Conservation (phyloP, 1,140 invertebrate species). For the Chrysoperla carnea region DNA sequence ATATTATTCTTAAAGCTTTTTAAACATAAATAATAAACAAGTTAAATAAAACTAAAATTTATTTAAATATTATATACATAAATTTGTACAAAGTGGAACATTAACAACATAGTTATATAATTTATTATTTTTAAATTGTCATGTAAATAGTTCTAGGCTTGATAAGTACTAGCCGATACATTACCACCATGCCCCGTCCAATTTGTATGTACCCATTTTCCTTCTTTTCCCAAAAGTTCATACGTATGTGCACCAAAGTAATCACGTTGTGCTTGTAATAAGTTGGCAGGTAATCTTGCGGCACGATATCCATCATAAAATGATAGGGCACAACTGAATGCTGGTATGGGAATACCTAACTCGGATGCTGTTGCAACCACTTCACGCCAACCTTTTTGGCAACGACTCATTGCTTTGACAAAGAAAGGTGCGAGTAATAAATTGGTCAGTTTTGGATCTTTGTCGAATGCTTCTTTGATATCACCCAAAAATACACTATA, state of each 20-base stretch:
- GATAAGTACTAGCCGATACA: constrained; percentile 89
- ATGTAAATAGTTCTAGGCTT: constrained; percentile 41
- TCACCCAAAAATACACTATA: constrained; percentile 84
- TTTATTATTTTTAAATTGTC: no score
- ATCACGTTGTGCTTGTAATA: constrained; percentile 92
- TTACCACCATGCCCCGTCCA: constrained; percentile 98
- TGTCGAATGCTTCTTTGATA: constrained; percentile 91
- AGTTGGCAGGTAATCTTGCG: constrained; percentile 69
- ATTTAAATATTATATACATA: no score
- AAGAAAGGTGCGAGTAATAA: constrained; percentile 95
- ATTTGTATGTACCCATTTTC: constrained; percentile 90
- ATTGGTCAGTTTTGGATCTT: constrained; percentile 77
- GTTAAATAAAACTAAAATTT: no score
- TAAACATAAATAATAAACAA: no score
- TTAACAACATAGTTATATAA: no score
- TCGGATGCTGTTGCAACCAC: constrained; percentile 41
- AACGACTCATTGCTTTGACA: constrained; percentile 58
- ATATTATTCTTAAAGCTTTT: no score
- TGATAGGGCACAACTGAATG: constrained; percentile 79
- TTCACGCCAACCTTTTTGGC: constrained; percentile 55
- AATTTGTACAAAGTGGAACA: no score
- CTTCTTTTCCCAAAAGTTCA: constrained; percentile 72
- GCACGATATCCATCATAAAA: constrained; percentile 95
- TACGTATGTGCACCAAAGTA: constrained; percentile 99
- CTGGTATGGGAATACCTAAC: constrained; percentile 78